phyloP scores from a whole-genome alignment of 1,140 invertebrate genomes.

The Drosophila truncata region DNA sequence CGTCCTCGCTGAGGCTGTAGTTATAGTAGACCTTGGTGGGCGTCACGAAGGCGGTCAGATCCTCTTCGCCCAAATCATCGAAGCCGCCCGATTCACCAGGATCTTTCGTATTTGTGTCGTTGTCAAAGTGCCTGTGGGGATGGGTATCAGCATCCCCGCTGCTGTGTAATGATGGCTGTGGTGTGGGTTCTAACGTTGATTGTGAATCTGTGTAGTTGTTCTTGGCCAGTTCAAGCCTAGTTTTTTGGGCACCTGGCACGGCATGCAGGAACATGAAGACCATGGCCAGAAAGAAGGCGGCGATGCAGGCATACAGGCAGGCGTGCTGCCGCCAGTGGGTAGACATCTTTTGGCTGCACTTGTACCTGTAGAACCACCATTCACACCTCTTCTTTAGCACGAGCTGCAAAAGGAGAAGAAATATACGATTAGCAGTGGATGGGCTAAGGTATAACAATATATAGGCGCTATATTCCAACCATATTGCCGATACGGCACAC shows the following conservation, averaged over 20 bases:
- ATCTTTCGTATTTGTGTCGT: constrained; percentile 33
- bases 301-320: constrained; percentile 34
- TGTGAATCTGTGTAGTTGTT: not conserved
- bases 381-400: constrained; percentile 78
- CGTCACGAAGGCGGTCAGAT: constrained; percentile 62
- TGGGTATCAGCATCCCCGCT: constrained; percentile 3
- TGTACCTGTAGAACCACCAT: constrained; percentile 73
- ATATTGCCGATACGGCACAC: constrained; percentile 21
- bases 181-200: not conserved
- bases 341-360: constrained; percentile 74
- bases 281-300: constrained; percentile 30
- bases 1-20: constrained; percentile 74
- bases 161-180: constrained; percentile 3
- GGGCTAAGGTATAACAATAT: not conserved
- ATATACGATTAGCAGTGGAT: constrained; percentile 6
- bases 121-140: constrained; percentile 18
- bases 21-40: constrained; percentile 79
- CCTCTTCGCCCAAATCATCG: constrained; percentile 64
- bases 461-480: not conserved
- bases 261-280: constrained; percentile 10
- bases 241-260: constrained; percentile 7
- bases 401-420: constrained; percentile 50
- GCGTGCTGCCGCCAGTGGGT: constrained; percentile 69
- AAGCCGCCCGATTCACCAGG: constrained; percentile 30
- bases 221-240: constrained; percentile 20